Percentiles rank a stretch among this genome's conserved stretches.
Evolutionary conservation across 2,113 vertebrate species (phyloP).

Genomic region (Carettochelys insculpta): DNA sequence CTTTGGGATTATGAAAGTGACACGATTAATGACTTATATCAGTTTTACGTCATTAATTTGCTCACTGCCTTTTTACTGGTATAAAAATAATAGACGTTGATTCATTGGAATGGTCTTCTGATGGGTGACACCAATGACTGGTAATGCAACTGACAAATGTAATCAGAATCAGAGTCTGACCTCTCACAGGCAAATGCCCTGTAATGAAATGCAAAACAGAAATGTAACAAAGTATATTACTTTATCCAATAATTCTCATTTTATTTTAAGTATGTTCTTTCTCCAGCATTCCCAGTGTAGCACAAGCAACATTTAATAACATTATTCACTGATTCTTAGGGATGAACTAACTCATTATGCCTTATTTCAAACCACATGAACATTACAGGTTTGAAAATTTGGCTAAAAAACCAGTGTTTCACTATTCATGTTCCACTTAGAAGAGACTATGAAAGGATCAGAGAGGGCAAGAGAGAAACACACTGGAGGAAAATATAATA

Average conservation of each 20-base stretch:
- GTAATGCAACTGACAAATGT: neutral
- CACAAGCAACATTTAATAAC: neutral
- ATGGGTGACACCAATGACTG: neutral
- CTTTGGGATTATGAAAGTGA: neutral
- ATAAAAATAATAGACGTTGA: neutral
- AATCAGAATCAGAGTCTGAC: neutral
- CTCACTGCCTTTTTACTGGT: neutral
- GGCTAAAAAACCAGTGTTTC: constrained; percentile 17
- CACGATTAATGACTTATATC: neutral
- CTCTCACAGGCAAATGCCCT: accelerated
- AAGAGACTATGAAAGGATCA: neutral
- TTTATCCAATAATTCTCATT: neutral
- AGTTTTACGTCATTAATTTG: neutral
- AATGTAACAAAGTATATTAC: neutral
- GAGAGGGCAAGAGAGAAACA: neutral
- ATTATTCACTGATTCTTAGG: neutral
- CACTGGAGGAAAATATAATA: neutral
- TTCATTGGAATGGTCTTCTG: neutral
- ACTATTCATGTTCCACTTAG: neutral
- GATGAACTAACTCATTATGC: constrained; percentile 28
- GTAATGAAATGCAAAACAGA: neutral
- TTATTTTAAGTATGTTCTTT: neutral
- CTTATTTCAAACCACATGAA: constrained; percentile 51
- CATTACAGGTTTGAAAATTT: constrained; percentile 18
- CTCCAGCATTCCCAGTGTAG: neutral